A percentile compares a stretch with the other conserved stretches of the same genome.
These are phyloP conservation scores for Lucifuga dentata DNA, from an alignment of 2,113 vertebrate species.

Conservation along the genomic window DNA sequence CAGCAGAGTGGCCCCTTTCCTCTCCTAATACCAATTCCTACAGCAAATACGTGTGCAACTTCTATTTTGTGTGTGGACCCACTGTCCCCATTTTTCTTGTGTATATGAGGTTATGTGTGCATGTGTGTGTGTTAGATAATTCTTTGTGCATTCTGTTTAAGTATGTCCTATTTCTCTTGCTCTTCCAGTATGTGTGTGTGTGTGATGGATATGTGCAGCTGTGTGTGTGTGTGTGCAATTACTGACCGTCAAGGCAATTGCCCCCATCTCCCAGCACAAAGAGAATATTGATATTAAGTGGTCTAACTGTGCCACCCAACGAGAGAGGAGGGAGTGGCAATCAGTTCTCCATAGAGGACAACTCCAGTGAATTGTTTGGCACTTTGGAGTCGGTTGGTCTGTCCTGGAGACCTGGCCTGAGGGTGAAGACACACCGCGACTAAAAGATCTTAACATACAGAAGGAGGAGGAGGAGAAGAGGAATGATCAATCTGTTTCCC, in stretches of 20 bases:
- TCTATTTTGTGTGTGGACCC: slow-evolving; percentile 48
- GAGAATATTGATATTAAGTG: slow-evolving; percentile 77
- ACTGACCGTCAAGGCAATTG: slow-evolving; percentile 66
- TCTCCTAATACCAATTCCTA: slow-evolving; percentile 38
- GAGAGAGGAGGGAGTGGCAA: slow-evolving; percentile 33
- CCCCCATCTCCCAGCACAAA: slow-evolving; percentile 58
- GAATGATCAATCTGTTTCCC: neutral
- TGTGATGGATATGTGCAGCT: slow-evolving; percentile 33
- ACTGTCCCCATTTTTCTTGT: slow-evolving; percentile 47
- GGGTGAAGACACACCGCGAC: slow-evolving; percentile 24
- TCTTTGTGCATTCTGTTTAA: slow-evolving; percentile 33
- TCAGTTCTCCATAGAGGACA: slow-evolving; percentile 36
- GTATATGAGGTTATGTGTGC: slow-evolving; percentile 9
- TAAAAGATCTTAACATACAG: slow-evolving; percentile 15
- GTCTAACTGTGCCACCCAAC: slow-evolving; percentile 54
- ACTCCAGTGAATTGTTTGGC: slow-evolving; percentile 48
- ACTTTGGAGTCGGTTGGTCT: slow-evolving; percentile 57
- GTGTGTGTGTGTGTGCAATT: slow-evolving; percentile 63
- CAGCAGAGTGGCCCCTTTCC: slow-evolving; percentile 54
- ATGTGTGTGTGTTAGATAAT: slow-evolving; percentile 19
- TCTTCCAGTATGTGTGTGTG: slow-evolving; percentile 25
- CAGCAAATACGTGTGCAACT: slow-evolving; percentile 26
- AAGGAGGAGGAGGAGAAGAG: slow-evolving; percentile 15
- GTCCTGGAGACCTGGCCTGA: slow-evolving; percentile 31
- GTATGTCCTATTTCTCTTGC: slow-evolving; percentile 39